Base-by-base conservation (phyloP, 1,140 invertebrate genomes). In the Melanaphis sacchari region DNA sequence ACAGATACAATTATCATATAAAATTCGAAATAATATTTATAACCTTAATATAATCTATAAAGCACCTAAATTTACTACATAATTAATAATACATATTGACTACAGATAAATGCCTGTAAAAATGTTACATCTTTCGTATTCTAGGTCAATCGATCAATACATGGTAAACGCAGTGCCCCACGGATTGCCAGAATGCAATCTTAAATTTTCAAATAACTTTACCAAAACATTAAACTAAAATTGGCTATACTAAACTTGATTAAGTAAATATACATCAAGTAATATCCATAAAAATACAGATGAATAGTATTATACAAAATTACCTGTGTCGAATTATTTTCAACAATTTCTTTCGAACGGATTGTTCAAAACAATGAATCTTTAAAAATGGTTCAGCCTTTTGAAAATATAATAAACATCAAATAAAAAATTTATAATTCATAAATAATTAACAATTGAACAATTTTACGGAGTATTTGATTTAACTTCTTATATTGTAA, bases 111-210 rank as follows among this genome's bases (percentile, higher is more conserved):
- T 76, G n/a, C n/a, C 24, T 15, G 11, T n/a, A 36, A 76, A 76
- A 76, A 18, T n/a, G 31, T n/a, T n/a, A n/a, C 31, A 18, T 76
- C 31, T n/a, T 76, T n/a, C 3, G 31, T 76, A 76, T 76, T 76
- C 59, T 76, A 76, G 59, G 59, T 76, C 59, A 76, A 76, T 76
- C 59, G 59, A 76, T 76, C 59, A 76, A 76, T 76, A 76, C 59
- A 76, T 76, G 59, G 59, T 76, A 76, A 76, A 76, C 59, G 36
- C n/a, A n/a, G n/a, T 36, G 22, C 31, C 15, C n/a, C 24, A n/a
- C 31, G 15, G 15, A n/a, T 76, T 76, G 59, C 31, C 59, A n/a
- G 15, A n/a, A 15, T 49, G 54, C 54, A 76, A 76, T 76, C 59
- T 76, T 18, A 76, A 76, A 76, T 76, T 76, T 76, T 76, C 59